phyloP scores from a whole-genome alignment of 2,797 vertebrate genomes.

The Nyctalus aviator region DNA sequence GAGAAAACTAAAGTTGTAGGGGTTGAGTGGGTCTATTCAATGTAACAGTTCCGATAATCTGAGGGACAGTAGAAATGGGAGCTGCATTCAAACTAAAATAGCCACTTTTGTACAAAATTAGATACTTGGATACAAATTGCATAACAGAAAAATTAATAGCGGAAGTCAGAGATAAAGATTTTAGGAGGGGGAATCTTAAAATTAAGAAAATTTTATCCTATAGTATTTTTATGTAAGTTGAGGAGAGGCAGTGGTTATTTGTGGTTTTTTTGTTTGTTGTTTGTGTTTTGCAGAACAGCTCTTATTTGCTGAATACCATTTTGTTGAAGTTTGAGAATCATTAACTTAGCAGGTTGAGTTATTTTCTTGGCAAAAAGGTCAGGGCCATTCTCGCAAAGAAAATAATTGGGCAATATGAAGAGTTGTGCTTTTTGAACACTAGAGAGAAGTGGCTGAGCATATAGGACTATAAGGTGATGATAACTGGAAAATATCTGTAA shows the following conservation, averaged over 20 bases:
- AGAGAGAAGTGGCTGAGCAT: background rate
- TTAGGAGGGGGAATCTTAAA: background rate
- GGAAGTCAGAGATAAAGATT: background rate
- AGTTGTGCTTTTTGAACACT: background rate
- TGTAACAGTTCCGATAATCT: background rate
- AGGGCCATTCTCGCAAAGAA: background rate
- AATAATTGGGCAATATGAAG: background rate
- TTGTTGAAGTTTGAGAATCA: constrained; percentile 13
- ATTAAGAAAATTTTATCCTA: background rate
- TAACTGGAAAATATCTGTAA: background rate
- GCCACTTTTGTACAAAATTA: background rate
- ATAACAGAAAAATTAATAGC: background rate
- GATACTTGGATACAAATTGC: background rate
- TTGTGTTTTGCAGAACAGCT: background rate
- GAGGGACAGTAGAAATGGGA: background rate
- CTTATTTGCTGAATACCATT: background rate
- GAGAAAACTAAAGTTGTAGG: background rate
- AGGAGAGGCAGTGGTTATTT: background rate
- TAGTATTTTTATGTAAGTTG: background rate
- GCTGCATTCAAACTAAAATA: background rate
- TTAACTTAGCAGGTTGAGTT: background rate
- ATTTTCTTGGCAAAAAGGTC: background rate
- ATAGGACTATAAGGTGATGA: background rate
- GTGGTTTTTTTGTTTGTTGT: background rate
- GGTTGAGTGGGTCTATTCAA: background rate